Evolutionary conservation across 1,140 invertebrate genomes (phyloP).

Genomic region (Oncopodura yosiiana): DNA sequence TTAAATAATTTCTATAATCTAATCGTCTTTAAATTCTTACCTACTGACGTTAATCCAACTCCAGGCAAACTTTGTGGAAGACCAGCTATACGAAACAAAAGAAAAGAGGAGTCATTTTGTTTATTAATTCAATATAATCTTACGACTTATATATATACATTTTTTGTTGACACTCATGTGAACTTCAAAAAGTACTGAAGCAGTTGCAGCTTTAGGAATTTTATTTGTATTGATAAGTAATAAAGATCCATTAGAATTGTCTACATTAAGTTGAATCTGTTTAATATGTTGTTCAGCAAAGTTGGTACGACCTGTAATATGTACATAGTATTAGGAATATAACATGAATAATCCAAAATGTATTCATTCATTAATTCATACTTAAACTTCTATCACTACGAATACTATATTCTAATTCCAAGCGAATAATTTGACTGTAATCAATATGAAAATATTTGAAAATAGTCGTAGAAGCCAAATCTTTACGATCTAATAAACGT

Average conservation of each 20-base stretch:
- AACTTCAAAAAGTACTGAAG: slow-evolving; percentile 6
- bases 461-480: not conserved
- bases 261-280: slow-evolving; percentile 17
- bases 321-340: not conserved
- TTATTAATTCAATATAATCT: too few relatives aligned
- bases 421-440: not conserved
- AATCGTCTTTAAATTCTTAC: too few relatives aligned
- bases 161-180: not conserved
- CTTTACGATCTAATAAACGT: not conserved
- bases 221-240: slow-evolving; percentile 20
- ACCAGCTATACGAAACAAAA: not conserved
- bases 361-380: not conserved
- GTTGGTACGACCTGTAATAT: not conserved
- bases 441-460: slow-evolving; percentile 2
- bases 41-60: too few relatives aligned
- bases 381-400: slow-evolving; percentile 1
- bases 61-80: slow-evolving; percentile 13
- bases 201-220: not conserved
- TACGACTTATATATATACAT: not conserved
- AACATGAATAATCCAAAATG: not conserved
- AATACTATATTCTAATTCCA: slow-evolving; percentile 3
- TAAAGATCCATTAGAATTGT: slow-evolving; percentile 23
- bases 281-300: not conserved
- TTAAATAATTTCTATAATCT: too few relatives aligned
- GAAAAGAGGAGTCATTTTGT: too few relatives aligned